Percentiles rank a stretch among this genome's conserved stretches.
These are phyloP conservation scores for Ctenopoma multispine DNA, from an alignment of 2,797 vertebrate species.

Conservation along the genomic window DNA sequence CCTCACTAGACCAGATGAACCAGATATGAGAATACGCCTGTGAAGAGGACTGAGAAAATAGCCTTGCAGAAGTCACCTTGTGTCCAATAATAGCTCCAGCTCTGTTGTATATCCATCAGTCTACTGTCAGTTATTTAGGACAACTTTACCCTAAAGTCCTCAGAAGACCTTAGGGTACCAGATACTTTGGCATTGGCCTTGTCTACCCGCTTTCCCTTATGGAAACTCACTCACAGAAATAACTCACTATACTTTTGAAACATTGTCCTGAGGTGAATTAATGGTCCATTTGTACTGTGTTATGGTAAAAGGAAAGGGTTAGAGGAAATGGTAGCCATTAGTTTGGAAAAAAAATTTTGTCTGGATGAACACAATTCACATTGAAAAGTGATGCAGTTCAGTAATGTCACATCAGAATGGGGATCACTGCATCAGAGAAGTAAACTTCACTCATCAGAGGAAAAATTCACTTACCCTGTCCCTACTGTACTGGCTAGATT, in stretches of 20 bases:
- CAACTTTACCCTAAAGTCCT: slow-evolving; percentile 68
- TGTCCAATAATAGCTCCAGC: slow-evolving; percentile 66
- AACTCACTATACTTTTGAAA: slow-evolving; percentile 29
- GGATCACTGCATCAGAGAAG: not conserved
- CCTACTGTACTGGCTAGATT: not conserved
- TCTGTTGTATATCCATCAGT: slow-evolving; percentile 73
- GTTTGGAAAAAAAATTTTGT: not conserved
- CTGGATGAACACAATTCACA: not conserved
- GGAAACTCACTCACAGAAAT: slow-evolving; percentile 39
- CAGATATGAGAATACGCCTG: slow-evolving; percentile 59
- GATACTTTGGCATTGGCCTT: slow-evolving; percentile 41
- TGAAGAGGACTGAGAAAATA: slow-evolving; percentile 59
- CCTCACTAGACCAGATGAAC: slow-evolving; percentile 57
- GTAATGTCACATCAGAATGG: not conserved
- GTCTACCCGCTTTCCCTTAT: slow-evolving; percentile 26
- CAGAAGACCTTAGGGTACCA: slow-evolving; percentile 53
- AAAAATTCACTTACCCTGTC: not conserved
- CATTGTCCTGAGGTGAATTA: slow-evolving; percentile 5
- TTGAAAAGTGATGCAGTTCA: not conserved
- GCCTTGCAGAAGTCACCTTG: slow-evolving; percentile 73
- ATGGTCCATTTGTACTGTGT: not conserved
- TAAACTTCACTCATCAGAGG: not conserved
- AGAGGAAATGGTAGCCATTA: not conserved
- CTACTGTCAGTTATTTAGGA: slow-evolving; percentile 74
- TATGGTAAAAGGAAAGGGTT: not conserved